Evolutionary conservation across 2,113 vertebrate genomes (phyloP).

Genomic region (Python bivittatus): DNA sequence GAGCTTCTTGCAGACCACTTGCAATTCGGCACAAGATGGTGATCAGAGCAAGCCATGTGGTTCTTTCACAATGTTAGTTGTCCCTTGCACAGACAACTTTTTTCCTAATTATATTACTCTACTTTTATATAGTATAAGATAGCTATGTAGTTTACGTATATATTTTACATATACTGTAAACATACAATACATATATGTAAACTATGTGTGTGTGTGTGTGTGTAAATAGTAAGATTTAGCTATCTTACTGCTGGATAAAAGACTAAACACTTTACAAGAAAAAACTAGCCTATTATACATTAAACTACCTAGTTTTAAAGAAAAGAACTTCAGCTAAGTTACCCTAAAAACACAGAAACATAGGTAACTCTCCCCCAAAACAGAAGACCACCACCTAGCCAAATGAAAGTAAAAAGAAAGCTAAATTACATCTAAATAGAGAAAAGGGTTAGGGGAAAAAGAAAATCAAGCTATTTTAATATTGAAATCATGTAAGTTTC

Average conservation of each 20-base stretch:
- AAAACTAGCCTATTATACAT: neutral
- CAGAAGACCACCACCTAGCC: too few relatives aligned
- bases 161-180: neutral
- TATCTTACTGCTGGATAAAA: neutral
- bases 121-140: neutral
- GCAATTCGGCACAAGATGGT: neutral
- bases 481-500: too few relatives aligned
- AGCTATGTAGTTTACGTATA: neutral
- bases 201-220: too few relatives aligned
- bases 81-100: neutral
- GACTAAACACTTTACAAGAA: too few relatives aligned
- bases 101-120: neutral
- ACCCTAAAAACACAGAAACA: neutral
- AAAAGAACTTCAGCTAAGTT: neutral
- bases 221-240: neutral
- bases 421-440: too few relatives aligned
- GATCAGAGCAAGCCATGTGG: neutral
- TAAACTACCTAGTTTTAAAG: neutral
- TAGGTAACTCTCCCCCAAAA: too few relatives aligned
- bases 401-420: too few relatives aligned
- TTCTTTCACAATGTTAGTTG: neutral
- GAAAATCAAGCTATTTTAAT: too few relatives aligned
- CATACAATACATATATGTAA: neutral
- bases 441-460: too few relatives aligned
- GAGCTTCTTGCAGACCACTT: too few relatives aligned